These are phyloP conservation scores for Oophaga sylvatica DNA, from an alignment of 2,797 vertebrate genomes.

Conservation along the genomic window DNA sequence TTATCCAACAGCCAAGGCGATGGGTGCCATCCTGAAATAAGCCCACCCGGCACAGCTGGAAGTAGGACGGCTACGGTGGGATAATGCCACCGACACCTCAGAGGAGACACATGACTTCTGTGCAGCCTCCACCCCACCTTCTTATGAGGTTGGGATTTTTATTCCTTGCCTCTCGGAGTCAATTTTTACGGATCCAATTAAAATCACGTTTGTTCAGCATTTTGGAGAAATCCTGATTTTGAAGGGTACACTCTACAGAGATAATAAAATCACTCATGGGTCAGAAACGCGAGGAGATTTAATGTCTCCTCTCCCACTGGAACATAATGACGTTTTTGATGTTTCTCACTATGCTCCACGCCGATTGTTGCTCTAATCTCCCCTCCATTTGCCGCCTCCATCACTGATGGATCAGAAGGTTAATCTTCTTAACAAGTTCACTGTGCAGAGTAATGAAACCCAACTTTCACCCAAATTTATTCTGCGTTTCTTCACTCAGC, in stretches of 20 bases:
- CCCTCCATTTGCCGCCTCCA: background rate
- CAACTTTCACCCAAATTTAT: background rate
- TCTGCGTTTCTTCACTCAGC: background rate
- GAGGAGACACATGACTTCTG: no score
- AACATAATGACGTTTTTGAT: slow-evolving; percentile 27
- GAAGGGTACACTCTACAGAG: background rate
- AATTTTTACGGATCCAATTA: background rate
- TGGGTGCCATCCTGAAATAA: no score
- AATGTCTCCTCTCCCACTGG: background rate
- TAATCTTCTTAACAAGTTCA: slow-evolving; percentile 34
- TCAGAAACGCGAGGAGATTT: background rate
- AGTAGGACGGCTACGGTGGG: no score
- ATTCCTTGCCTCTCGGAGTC: background rate
- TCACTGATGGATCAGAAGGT: slow-evolving; percentile 20
- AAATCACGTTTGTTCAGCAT: no score
- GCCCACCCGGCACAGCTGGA: no score
- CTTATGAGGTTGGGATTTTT: background rate
- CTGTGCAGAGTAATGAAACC: background rate
- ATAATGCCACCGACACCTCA: no score
- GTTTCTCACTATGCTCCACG: background rate
- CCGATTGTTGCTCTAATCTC: slow-evolving; percentile 25
- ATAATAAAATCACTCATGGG: background rate
- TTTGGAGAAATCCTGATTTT: no score
- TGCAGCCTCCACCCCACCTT: no score
- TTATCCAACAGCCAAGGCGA: no score